A percentile compares a stretch with the other conserved stretches of the same genome.
These are phyloP conservation scores for Yponomeuta plumbellus DNA, from an alignment of 2,888 invertebrate genomes.

Conservation along the genomic window DNA sequence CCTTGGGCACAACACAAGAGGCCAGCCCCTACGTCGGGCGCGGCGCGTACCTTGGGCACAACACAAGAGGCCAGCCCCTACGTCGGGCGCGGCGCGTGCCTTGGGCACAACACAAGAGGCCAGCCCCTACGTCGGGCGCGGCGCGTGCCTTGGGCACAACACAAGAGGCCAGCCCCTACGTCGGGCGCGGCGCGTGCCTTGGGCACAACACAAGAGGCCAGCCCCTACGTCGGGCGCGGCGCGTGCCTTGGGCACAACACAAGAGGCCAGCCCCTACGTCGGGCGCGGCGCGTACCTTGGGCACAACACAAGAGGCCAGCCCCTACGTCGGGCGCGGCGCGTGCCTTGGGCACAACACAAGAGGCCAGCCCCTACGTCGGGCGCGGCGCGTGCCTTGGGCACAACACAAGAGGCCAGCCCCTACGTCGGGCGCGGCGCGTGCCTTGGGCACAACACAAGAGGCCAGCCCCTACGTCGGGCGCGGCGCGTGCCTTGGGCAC, in stretches of 20 bases:
- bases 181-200: conserved; percentile 77
- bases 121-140: background rate
- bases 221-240: no score
- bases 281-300: no score
- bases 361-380: background rate
- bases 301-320: no score
- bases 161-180: background rate
- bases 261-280: background rate
- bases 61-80: background rate
- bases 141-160: background rate
- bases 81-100: background rate
- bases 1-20: no score
- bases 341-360: no score
- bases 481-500: background rate
- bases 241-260: no score
- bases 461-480: background rate
- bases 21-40: background rate
- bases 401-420: no score
- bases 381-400: background rate
- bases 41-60: background rate
- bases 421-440: background rate
- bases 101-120: background rate
- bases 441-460: background rate
- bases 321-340: no score
- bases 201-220: no score